phyloP scores from a whole-genome alignment of 2,888 invertebrate genomes.

The Tinea pellionella region DNA sequence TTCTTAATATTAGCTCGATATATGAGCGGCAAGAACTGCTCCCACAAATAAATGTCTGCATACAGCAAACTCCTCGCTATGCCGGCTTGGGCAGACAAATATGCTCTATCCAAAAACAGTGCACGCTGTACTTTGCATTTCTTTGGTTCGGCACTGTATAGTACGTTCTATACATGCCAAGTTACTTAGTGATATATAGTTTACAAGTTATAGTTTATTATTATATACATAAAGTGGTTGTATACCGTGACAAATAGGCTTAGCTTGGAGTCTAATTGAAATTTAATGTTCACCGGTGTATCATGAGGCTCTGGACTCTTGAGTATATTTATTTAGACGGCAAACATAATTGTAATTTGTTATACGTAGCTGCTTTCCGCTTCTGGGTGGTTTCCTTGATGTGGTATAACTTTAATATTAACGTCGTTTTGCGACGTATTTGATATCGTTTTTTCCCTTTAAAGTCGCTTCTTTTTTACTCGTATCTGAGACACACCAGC shows the following conservation, averaged over 20 bases:
- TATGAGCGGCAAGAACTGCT: no score
- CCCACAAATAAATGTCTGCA: no score
- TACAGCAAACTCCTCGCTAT: no score
- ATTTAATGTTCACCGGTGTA: neutral
- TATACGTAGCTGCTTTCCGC: neutral
- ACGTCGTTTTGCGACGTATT: no score
- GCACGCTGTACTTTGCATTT: no score
- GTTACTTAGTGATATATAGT: neutral
- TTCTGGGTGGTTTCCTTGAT: neutral
- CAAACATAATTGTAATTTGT: neutral
- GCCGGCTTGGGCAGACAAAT: no score
- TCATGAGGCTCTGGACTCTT: neutral
- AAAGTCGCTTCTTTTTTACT: no score
- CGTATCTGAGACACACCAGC: no score
- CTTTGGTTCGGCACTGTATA: neutral
- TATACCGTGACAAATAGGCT: constrained; percentile 9
- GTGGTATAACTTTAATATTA: neutral
- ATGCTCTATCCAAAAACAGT: no score
- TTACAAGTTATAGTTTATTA: neutral
- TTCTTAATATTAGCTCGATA: no score
- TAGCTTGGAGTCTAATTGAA: constrained; percentile 2
- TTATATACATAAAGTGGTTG: neutral
- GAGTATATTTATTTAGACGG: neutral
- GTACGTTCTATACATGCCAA: neutral
- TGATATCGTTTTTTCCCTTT: no score